These are phyloP conservation scores for Galbula dea DNA, from an alignment of 2,113 vertebrate genomes.

Conservation along the genomic window DNA sequence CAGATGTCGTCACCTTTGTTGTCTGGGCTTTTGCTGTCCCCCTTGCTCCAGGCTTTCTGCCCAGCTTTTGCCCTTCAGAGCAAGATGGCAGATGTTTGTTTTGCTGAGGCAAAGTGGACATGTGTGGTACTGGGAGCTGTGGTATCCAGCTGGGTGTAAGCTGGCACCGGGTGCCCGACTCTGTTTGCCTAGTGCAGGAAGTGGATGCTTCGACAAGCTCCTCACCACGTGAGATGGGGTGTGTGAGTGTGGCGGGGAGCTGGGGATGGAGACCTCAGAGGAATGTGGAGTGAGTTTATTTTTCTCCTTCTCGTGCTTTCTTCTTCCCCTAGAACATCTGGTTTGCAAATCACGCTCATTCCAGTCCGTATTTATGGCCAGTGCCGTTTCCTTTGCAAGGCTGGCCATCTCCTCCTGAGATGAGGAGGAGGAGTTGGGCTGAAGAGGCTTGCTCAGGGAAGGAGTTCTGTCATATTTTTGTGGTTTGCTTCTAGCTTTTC, in stretches of 20 bases:
- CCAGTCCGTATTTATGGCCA: constrained; percentile 72
- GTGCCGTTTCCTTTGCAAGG: constrained; percentile 67
- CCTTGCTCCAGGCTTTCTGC: background rate
- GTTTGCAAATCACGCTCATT: constrained; percentile 74
- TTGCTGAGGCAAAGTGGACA: rapidly evolving
- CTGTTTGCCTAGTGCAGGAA: background rate
- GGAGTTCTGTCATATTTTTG: background rate
- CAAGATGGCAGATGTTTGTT: background rate
- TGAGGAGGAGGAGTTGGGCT: background rate
- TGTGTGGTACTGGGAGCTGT: rapidly evolving
- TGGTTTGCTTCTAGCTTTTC: background rate
- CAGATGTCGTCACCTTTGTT: background rate
- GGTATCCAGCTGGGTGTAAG: background rate
- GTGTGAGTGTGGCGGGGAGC: background rate
- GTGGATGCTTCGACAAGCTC: background rate
- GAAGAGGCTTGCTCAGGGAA: background rate
- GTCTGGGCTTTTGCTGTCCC: rapidly evolving
- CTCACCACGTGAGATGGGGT: background rate
- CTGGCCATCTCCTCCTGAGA: constrained; percentile 15
- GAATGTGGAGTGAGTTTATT: background rate
- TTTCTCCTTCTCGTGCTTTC: background rate
- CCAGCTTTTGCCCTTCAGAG: background rate
- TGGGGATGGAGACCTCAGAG: background rate
- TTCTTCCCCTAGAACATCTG: constrained; percentile 68
- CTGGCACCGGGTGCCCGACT: background rate